Percentiles rank a stretch among this genome's conserved stretches.
Conservation (phyloP, 2,797 vertebrate genomes). For the Psittacula derbiana region DNA sequence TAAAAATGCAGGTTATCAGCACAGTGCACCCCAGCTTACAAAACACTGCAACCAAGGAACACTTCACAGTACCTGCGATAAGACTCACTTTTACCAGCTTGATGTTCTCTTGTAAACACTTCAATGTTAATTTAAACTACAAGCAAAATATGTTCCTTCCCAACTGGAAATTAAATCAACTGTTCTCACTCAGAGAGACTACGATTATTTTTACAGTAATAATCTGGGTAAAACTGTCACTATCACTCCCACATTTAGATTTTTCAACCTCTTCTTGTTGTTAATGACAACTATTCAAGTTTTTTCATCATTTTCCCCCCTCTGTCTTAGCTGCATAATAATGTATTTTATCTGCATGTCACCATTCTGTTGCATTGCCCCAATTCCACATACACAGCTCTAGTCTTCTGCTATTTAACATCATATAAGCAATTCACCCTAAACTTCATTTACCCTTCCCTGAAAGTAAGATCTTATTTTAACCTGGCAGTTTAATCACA, state of each 20-base stretch:
- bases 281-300: neutral
- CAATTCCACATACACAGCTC: neutral
- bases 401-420: neutral
- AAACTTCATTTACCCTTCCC: neutral
- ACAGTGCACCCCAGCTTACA: neutral
- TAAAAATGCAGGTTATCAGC: neutral
- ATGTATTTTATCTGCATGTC: neutral
- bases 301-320: neutral
- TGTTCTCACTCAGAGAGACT: neutral
- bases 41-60: neutral
- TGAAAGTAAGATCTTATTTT: neutral
- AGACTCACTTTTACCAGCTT: neutral
- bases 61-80: neutral
- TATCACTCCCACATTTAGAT: neutral
- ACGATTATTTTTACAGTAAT: neutral
- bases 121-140: neutral
- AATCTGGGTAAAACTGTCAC: neutral
- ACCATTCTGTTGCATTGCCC: neutral
- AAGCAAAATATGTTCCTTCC: neutral
- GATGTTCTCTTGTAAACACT: neutral
- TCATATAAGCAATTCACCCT: neutral
- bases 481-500: neutral
- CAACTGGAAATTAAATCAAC: neutral
- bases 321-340: neutral
- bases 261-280: neutral